Percentiles rank a stretch among this genome's conserved stretches.
Evolutionary conservation across 2,113 vertebrate genomes (phyloP).

Genomic region (Chaenogobius annularis): DNA sequence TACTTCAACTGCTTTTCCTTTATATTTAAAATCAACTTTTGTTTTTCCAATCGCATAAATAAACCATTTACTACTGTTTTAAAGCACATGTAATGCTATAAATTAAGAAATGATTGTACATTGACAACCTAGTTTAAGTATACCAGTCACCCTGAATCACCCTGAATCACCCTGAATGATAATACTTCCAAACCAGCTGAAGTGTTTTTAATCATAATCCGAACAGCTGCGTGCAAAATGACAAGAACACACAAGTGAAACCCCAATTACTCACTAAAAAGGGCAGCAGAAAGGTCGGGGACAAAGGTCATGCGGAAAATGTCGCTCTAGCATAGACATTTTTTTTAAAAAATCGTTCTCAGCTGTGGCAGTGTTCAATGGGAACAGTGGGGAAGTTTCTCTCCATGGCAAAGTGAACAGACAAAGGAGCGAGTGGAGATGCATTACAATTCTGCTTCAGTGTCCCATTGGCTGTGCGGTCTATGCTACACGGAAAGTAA

Average conservation of each 20-base stretch:
- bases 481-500: too few species aligned
- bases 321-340: slow-evolving; percentile 54
- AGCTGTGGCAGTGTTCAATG: slow-evolving; percentile 32
- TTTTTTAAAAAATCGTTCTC: slow-evolving; percentile 31
- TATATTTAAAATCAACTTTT: background rate
- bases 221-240: slow-evolving; percentile 20
- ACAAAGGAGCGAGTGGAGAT: slow-evolving; percentile 22
- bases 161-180: background rate
- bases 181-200: slow-evolving; percentile 16
- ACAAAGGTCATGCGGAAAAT: slow-evolving; percentile 66
- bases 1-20: too few species aligned
- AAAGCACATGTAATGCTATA: too few species aligned
- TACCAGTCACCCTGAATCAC: background rate
- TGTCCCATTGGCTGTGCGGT: background rate
- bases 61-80: background rate
- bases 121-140: background rate
- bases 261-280: slow-evolving; percentile 62
- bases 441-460: slow-evolving; percentile 27
- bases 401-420: slow-evolving; percentile 20
- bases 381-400: slow-evolving; percentile 2
- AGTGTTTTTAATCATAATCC: slow-evolving; percentile 31
- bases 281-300: slow-evolving; percentile 66
- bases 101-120: too few species aligned
- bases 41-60: background rate
- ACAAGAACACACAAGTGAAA: slow-evolving; percentile 52